A percentile compares a stretch with the other conserved stretches of the same genome.
phyloP scores from a whole-genome alignment of 1,140 invertebrate species.

The Anthonomus grandis region DNA sequence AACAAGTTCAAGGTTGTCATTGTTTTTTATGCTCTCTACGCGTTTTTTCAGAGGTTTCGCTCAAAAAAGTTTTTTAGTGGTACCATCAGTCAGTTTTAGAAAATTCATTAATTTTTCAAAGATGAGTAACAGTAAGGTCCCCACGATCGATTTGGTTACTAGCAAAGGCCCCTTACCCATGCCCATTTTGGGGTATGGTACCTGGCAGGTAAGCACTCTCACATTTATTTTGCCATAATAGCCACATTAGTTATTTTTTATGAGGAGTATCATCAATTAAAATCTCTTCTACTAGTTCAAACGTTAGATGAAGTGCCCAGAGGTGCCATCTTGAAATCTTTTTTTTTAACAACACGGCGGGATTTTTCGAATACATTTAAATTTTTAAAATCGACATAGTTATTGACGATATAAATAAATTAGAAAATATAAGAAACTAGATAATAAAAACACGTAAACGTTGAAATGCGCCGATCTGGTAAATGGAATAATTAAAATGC shows the following conservation, averaged over 20 bases:
- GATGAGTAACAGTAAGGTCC: neutral
- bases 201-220: constrained; percentile 31
- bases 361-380: neutral
- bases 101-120: neutral
- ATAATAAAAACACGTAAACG: too few species aligned
- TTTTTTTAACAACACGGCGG: neutral
- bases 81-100: neutral
- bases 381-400: neutral
- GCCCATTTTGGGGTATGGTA: constrained; percentile 29
- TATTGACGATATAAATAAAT: too few species aligned
- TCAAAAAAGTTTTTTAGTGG: neutral
- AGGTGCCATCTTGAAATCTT: too few species aligned
- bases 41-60: neutral
- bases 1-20: neutral
- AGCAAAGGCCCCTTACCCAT: constrained; percentile 7
- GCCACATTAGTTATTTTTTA: too few species aligned
- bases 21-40: too few species aligned
- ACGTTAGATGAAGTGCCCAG: too few species aligned
- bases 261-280: too few species aligned
- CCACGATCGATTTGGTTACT: constrained; percentile 9
- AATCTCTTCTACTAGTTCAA: too few species aligned
- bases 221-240: too few species aligned
- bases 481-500: too few species aligned
- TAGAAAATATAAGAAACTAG: too few species aligned
- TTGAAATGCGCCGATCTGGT: too few species aligned